A percentile compares a stretch with the other conserved stretches of the same genome.
These are phyloP conservation scores for Torymus texanus DNA, from an alignment of 2,888 invertebrate species.

Conservation along the genomic window DNA sequence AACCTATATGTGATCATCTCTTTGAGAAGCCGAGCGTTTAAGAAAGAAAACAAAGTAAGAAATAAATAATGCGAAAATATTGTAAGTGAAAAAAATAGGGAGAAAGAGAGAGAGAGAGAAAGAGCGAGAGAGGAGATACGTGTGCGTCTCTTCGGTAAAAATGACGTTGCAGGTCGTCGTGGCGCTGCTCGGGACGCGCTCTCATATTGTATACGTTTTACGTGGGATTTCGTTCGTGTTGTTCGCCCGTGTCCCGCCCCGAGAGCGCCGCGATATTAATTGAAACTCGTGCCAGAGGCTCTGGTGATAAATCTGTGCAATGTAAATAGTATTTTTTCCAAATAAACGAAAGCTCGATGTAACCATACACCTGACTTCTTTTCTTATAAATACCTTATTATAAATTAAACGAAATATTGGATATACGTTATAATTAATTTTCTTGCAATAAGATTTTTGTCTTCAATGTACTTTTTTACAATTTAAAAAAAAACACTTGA, in stretches of 20 bases:
- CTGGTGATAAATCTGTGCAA: slow-evolving; percentile 69
- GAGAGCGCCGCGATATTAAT: slow-evolving; percentile 43
- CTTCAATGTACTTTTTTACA: too few relatives aligned
- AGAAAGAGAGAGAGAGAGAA: slow-evolving; percentile 17
- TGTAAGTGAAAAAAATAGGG: slow-evolving; percentile 39
- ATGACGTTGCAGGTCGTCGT: slow-evolving; percentile 55
- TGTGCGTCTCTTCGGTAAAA: slow-evolving; percentile 46
- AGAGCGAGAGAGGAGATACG: slow-evolving; percentile 5
- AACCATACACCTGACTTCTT: slow-evolving; percentile 45
- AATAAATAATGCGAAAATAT: slow-evolving; percentile 48
- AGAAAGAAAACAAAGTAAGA: slow-evolving; percentile 32
- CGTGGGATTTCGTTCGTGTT: slow-evolving; percentile 6
- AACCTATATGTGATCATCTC: slow-evolving; percentile 55
- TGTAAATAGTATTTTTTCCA: slow-evolving; percentile 73
- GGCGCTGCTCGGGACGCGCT: slow-evolving; percentile 27
- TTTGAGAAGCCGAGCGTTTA: slow-evolving; percentile 52
- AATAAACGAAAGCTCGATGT: slow-evolving; percentile 66
- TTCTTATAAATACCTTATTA: slow-evolving; percentile 1
- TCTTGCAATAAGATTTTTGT: too few relatives aligned
- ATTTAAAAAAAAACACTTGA: too few relatives aligned
- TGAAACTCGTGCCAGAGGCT: slow-evolving; percentile 57
- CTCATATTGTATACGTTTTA: neutral
- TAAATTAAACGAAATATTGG: neutral
- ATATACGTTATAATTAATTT: too few relatives aligned
- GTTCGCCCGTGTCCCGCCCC: slow-evolving; percentile 17